Percentiles rank a stretch among this genome's conserved stretches.
phyloP scores from a whole-genome alignment of 2,113 vertebrate genomes.

The Oceanodroma tethys region DNA sequence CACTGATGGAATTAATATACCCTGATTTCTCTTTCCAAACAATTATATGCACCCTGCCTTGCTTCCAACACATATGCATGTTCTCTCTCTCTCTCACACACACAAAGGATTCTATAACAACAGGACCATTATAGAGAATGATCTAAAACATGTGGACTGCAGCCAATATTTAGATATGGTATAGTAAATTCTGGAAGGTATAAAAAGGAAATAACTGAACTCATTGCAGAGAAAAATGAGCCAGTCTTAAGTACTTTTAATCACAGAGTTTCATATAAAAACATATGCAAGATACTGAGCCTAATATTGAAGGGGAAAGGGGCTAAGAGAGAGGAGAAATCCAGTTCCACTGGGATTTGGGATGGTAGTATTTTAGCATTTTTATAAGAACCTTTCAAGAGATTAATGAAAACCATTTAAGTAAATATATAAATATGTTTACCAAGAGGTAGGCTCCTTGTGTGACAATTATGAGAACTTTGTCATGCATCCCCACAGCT shows the following conservation, averaged over 20 bases:
- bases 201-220: constrained; percentile 66
- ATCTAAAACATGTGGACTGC: constrained; percentile 68
- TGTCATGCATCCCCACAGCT: neutral
- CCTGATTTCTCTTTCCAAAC: constrained; percentile 31
- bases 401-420: neutral
- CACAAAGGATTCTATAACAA: constrained; percentile 56
- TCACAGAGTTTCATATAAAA: constrained; percentile 43
- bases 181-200: constrained; percentile 65
- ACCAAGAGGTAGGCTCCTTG: neutral
- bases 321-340: neutral
- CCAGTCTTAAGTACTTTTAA: constrained; percentile 48
- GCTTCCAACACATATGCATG: constrained; percentile 43
- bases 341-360: neutral
- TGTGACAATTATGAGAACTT: neutral
- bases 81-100: constrained; percentile 39
- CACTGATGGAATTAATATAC: constrained; percentile 37
- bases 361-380: neutral
- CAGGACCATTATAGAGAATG: constrained; percentile 63
- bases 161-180: constrained; percentile 70
- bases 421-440: neutral
- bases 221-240: constrained; percentile 61
- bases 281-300: constrained; percentile 5
- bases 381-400: neutral
- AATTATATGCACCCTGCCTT: constrained; percentile 35
- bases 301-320: neutral